Percentiles rank a stretch among this genome's conserved stretches.
Evolutionary conservation across 2,113 vertebrate genomes (phyloP).

Genomic region (Ageneiosus marmoratus): DNA sequence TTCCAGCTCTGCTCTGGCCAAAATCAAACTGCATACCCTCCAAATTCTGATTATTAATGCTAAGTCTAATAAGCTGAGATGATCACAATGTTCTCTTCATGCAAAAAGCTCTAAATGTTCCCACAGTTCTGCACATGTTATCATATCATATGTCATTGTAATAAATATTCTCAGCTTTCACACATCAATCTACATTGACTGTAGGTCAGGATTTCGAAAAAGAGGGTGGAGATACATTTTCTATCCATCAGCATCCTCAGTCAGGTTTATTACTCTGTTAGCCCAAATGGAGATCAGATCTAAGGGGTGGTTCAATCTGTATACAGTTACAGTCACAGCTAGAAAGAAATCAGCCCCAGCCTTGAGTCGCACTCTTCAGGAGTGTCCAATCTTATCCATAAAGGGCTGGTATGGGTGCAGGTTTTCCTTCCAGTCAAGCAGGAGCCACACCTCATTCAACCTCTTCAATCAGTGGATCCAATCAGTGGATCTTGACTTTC

Average conservation of each 20-base stretch:
- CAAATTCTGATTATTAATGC: slow-evolving; percentile 39
- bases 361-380: too few species aligned
- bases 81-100: slow-evolving; percentile 2
- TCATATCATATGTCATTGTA: background rate
- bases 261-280: too few species aligned
- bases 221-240: background rate
- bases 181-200: background rate
- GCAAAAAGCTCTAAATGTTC: background rate
- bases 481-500: too few species aligned
- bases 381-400: too few species aligned
- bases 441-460: too few species aligned
- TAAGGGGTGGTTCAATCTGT: background rate
- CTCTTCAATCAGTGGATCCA: too few species aligned
- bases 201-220: background rate
- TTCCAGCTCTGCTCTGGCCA: slow-evolving; percentile 6
- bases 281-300: background rate
- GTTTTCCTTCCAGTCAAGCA: too few species aligned
- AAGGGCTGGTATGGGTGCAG: too few species aligned
- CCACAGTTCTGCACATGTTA: background rate
- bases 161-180: background rate
- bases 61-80: slow-evolving; percentile 21
- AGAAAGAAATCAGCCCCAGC: background rate
- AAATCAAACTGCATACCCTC: slow-evolving; percentile 10
- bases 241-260: background rate
- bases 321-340: background rate